Evolutionary conservation across 2,888 invertebrate species (phyloP), one percentile per base, ranked within the genome.

Genomic region (Trypoxylon attenuatum): DNA sequence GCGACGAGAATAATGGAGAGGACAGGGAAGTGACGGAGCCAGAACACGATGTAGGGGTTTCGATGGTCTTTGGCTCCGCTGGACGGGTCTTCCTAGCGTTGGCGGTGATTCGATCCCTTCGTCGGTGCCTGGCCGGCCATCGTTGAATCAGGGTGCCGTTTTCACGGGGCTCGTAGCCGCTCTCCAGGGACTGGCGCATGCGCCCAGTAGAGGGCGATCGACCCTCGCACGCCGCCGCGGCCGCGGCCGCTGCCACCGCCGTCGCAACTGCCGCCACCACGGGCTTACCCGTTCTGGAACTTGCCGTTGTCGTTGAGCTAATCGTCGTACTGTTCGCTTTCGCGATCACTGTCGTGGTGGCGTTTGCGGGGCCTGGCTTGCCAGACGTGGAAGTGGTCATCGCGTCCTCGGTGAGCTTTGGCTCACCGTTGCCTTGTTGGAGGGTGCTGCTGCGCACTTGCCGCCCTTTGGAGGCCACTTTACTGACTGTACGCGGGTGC

Each of bases 161-260:
- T 74, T 81, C 81, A 78, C 78, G 83, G 78, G 79, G 79, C 79
- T 79, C 80, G 76, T 79, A 73, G 76, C 73, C 66, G 73, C 71
- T 71, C 81, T 81, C 88, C 88, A 88, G 89, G 88, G 90, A 75
- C 87, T 84, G 80, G 63, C 83, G 84, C 84, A 76, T 78, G 84
- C 82, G 82, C 79, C 72, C 88, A 89, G 89, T 88, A 46, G 56
- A 63, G 54, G 69, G 58, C 67, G 77, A 77, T 77, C 76, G 77
- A 76, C 74, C 77, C 69, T 76, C 76, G 76, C 75, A 65, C 59
- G 69, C 74, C 62, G 71, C 73, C 53, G 46, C 62, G 63, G 27
- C 76, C 59, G 60, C 55, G 51, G 56, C 49, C 50, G 57, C 55
- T 15, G 61, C n/a, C 25, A 15, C 22, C 55, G 49, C 60, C 61